These are phyloP conservation scores for Drosophila seguyi DNA, from an alignment of 1,140 invertebrate genomes.

Conservation along the genomic window DNA sequence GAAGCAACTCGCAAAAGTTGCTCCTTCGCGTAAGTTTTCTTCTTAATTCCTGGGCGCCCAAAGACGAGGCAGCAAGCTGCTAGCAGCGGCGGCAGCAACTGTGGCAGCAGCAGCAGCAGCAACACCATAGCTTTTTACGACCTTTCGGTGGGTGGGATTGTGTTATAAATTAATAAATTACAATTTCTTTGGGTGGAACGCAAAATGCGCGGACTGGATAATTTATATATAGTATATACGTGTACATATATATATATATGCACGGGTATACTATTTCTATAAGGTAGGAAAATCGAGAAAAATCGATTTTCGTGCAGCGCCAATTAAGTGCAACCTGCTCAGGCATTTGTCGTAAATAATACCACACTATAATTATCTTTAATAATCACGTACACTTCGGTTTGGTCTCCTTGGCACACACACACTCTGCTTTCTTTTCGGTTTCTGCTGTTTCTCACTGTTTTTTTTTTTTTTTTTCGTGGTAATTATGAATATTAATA, in stretches of 20 bases:
- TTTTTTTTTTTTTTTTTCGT: neutral
- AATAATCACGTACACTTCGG: constrained; percentile 58
- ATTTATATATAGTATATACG: constrained; percentile 31
- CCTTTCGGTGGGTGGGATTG: constrained; percentile 33
- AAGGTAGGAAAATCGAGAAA: constrained; percentile 33
- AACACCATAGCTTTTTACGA: constrained; percentile 69
- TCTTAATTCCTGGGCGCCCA: constrained; percentile 62
- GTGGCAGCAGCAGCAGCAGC: constrained; percentile 8
- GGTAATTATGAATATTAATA: constrained; percentile 20
- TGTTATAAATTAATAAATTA: constrained; percentile 84
- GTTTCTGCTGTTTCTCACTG: constrained; percentile 7
- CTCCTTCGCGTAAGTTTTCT: constrained; percentile 58
- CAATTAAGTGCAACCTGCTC: constrained; percentile 59
- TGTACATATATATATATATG: constrained; percentile 9
- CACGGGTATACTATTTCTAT: constrained; percentile 44
- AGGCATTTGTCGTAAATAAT: constrained; percentile 63
- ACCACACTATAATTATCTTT: constrained; percentile 63
- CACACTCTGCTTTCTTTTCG: constrained; percentile 8
- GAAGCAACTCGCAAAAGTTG: constrained; percentile 43
- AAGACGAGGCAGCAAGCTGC: constrained; percentile 25
- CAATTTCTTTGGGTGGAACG: constrained; percentile 63
- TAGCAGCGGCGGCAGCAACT: constrained; percentile 3
- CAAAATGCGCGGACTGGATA: constrained; percentile 54
- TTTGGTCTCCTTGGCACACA: constrained; percentile 25
- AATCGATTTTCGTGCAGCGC: constrained; percentile 65